A percentile compares a stretch with the other conserved stretches of the same genome.
Conservation (phyloP, 92 coral and sea anemone species). For the Meandrina meandrites region DNA sequence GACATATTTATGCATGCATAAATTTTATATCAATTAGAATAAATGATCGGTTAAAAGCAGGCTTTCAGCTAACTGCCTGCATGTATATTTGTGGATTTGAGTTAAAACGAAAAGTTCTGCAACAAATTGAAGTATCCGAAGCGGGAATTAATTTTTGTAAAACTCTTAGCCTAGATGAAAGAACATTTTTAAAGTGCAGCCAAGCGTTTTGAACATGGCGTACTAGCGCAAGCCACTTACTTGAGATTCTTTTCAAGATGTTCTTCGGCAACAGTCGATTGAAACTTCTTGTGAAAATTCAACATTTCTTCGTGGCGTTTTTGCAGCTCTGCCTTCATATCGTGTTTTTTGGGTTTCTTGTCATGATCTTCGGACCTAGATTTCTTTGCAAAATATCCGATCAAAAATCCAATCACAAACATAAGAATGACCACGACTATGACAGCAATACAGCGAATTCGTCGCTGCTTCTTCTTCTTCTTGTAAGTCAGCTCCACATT, state of each 20-base stretch:
- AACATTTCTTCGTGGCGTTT: constrained; percentile 28
- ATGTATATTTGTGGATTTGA: too few relatives aligned
- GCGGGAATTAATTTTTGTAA: neutral
- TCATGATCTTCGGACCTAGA: neutral
- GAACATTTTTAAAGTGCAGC: neutral
- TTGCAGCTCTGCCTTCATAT: constrained; percentile 9
- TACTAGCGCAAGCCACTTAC: constrained; percentile 49
- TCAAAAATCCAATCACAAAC: constrained; percentile 52
- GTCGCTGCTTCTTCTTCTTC: constrained; percentile 41
- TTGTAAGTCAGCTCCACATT: constrained; percentile 47
- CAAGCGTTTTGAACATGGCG: neutral
- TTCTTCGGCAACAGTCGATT: constrained; percentile 28
- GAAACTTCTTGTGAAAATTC: constrained; percentile 33
- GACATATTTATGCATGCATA: neutral
- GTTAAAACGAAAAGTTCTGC: neutral
- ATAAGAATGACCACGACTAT: constrained; percentile 29
- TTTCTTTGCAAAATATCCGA: constrained; percentile 56
- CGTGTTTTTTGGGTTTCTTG: neutral
- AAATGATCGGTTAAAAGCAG: neutral
- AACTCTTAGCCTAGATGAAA: neutral
- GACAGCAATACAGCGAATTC: constrained; percentile 49
- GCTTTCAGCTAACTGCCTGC: neutral
- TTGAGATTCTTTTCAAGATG: constrained; percentile 32
- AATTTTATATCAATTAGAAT: too few relatives aligned
- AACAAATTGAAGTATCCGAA: too few relatives aligned